These are phyloP conservation scores for Centropristis striata DNA, from an alignment of 2,113 vertebrate species.

Conservation along the genomic window DNA sequence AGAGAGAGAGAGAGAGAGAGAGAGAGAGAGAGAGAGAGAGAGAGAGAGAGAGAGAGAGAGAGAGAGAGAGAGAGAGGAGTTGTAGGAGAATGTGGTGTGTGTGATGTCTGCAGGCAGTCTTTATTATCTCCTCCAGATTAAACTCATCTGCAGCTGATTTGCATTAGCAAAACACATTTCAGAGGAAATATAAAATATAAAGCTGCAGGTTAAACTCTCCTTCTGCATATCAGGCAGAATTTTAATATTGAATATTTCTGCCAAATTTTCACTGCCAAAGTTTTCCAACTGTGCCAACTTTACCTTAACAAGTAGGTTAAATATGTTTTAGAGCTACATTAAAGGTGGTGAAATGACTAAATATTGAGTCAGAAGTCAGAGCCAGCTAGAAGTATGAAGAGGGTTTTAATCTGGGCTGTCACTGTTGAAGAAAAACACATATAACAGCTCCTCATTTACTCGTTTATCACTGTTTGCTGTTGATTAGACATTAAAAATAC, in stretches of 20 bases:
- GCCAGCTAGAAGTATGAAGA: not conserved
- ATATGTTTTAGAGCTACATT: slow-evolving; percentile 10
- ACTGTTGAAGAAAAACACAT: not conserved
- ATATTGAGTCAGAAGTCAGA: not conserved
- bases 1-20: too few relatives aligned
- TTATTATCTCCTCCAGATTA: slow-evolving; percentile 33
- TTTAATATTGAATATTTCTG: not conserved
- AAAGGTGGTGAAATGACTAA: not conserved
- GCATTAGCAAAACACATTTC: slow-evolving; percentile 27
- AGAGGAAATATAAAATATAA: slow-evolving; percentile 11
- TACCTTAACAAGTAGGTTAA: not conserved
- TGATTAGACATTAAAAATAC: too few relatives aligned
- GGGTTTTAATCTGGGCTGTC: not conserved
- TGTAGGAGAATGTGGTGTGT: too few relatives aligned
- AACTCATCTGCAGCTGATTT: slow-evolving; percentile 33
- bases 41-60: not conserved
- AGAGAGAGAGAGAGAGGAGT: too few relatives aligned
- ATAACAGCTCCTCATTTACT: not conserved
- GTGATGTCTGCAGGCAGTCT: too few relatives aligned
- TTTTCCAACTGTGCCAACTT: slow-evolving; percentile 6
- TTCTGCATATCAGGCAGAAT: slow-evolving; percentile 15
- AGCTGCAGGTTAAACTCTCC: not conserved
- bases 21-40: too few relatives aligned
- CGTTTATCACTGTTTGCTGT: too few relatives aligned
- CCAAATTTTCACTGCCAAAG: slow-evolving; percentile 19